phyloP scores from a whole-genome alignment of 2,888 invertebrate species.

The Diarsia rubi region DNA sequence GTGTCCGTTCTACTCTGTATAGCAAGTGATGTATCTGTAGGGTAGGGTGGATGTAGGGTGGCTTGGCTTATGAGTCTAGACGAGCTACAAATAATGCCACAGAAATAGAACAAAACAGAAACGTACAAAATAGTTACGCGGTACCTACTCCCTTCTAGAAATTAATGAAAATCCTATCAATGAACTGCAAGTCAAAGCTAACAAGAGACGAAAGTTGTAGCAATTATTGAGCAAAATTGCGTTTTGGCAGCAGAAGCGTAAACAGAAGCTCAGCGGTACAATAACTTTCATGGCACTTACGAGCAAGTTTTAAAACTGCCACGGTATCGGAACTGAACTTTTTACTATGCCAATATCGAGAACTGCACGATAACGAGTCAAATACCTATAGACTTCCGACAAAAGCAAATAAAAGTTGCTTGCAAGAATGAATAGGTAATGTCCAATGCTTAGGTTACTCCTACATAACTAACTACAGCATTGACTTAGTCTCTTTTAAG shows the following conservation, averaged over 20 bases:
- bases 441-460: conserved; percentile 15
- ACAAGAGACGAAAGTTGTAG: conserved; percentile 38
- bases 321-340: conserved; percentile 60
- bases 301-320: conserved; percentile 63
- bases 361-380: conserved; percentile 56
- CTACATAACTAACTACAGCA: conserved; percentile 1
- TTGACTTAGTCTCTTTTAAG: background rate
- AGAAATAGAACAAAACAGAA: background rate
- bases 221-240: conserved; percentile 41
- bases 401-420: conserved; percentile 42
- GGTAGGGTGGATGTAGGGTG: background rate
- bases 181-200: conserved; percentile 16
- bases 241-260: conserved; percentile 36
- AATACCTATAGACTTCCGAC: conserved; percentile 47
- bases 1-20: too few species aligned
- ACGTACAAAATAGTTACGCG: background rate
- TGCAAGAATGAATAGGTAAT: conserved; percentile 48
- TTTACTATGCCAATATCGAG: conserved; percentile 57
- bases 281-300: conserved; percentile 60
- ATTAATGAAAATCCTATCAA: conserved; percentile 22
- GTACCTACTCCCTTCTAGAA: too few species aligned
- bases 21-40: background rate
- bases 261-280: conserved; percentile 56
- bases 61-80: background rate
- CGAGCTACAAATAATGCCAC: background rate